Evolutionary conservation across 2,113 vertebrate genomes (phyloP).

Genomic region (Scytalopus superciliaris): DNA sequence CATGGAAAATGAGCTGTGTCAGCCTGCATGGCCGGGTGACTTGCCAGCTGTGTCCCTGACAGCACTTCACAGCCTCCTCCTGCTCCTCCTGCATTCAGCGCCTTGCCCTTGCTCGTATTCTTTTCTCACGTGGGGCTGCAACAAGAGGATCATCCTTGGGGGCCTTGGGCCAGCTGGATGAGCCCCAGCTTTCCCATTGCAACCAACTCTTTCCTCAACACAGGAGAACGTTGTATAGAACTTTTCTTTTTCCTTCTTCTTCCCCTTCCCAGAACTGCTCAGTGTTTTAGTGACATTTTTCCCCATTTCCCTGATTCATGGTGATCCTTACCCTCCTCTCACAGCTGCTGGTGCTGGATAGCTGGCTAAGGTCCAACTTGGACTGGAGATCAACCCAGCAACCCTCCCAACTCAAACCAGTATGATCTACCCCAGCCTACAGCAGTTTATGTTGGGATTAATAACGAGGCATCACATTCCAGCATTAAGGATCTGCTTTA

Average conservation of each 20-base stretch:
- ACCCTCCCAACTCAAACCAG: background rate
- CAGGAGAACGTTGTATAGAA: background rate
- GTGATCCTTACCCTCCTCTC: background rate
- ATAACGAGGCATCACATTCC: background rate
- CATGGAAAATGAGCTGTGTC: constrained; percentile 29
- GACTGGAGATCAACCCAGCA: background rate
- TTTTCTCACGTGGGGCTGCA: background rate
- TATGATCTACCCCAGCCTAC: background rate
- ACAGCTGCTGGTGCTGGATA: background rate
- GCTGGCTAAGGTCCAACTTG: background rate
- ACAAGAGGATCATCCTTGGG: rapidly evolving
- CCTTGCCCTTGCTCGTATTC: background rate
- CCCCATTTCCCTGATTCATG: background rate
- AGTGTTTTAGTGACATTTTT: background rate
- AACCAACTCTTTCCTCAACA: background rate
- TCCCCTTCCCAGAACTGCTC: background rate
- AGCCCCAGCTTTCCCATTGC: background rate
- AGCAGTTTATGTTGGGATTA: background rate
- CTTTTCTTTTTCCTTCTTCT: too few species aligned
- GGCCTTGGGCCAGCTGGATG: background rate
- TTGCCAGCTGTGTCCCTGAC: constrained; percentile 3
- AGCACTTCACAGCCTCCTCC: background rate
- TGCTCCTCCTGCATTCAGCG: background rate
- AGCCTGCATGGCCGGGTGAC: background rate
- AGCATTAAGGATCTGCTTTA: background rate